A percentile compares a stretch with the other conserved stretches of the same genome.
Evolutionary conservation across 2,113 vertebrate species (phyloP).

Genomic region (Entomyzon cyanotis): DNA sequence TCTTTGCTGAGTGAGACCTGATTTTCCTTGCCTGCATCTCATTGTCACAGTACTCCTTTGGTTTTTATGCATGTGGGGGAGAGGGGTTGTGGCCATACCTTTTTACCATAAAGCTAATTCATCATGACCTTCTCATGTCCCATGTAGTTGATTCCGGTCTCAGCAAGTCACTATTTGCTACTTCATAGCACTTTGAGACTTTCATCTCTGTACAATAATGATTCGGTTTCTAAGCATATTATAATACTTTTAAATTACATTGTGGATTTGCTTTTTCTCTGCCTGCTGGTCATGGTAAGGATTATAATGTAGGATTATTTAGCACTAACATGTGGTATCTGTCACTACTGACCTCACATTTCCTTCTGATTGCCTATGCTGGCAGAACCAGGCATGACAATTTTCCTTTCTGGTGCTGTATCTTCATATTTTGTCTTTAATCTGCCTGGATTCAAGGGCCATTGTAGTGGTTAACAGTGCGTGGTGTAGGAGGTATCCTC

Average conservation of each 20-base stretch:
- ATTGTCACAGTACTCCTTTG: neutral
- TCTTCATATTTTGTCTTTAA: neutral
- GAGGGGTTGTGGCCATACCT: neutral
- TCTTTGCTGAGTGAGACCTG: neutral
- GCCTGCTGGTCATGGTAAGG: neutral
- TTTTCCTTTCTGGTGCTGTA: neutral
- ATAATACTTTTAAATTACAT: neutral
- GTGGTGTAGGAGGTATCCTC: neutral
- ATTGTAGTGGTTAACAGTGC: fast-evolving
- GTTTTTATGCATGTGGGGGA: neutral
- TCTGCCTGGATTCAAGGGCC: neutral
- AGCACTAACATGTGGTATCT: neutral
- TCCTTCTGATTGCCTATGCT: neutral
- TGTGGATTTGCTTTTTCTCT: neutral
- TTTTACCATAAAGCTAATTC: neutral
- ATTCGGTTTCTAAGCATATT: neutral
- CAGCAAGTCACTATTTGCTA: neutral
- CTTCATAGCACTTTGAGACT: neutral
- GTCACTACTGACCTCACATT: neutral
- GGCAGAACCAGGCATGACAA: neutral
- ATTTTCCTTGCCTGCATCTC: neutral
- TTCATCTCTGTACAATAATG: neutral
- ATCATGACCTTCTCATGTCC: neutral
- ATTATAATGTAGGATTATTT: neutral
- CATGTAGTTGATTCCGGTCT: neutral